phyloP scores from a whole-genome alignment of 2,797 vertebrate species.

The Bovichtus diacanthus region DNA sequence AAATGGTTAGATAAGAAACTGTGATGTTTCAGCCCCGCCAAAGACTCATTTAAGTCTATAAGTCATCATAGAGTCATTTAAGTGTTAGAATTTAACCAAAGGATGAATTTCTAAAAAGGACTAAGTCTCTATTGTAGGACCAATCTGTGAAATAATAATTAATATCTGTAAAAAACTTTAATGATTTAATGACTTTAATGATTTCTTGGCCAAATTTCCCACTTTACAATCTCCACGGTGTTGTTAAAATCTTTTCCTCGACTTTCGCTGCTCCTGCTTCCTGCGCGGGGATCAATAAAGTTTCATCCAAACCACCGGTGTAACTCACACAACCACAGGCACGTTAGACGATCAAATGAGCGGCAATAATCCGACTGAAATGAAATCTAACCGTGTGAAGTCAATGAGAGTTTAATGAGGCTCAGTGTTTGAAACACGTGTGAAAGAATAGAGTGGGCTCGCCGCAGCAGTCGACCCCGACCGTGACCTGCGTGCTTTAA shows the following conservation, averaged over 20 bases:
- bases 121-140: not conserved
- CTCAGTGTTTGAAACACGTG: slow-evolving; percentile 52
- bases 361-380: slow-evolving; percentile 59
- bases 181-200: not conserved
- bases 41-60: no score
- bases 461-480: slow-evolving; percentile 35
- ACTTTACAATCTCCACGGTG: not conserved
- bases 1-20: not conserved
- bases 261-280: not conserved
- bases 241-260: not conserved
- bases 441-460: slow-evolving; percentile 36
- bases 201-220: not conserved
- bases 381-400: slow-evolving; percentile 59
- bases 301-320: slow-evolving; percentile 1
- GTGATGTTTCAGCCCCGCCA: not conserved
- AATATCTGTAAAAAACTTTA: not conserved
- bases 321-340: not conserved
- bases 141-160: not conserved
- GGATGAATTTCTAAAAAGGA: not conserved
- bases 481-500: slow-evolving; percentile 63
- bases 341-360: slow-evolving; percentile 58
- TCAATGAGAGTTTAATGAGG: slow-evolving; percentile 75
- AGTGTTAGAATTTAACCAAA: slow-evolving; percentile 1
- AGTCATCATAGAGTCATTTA: no score
- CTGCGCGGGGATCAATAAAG: not conserved